These are phyloP conservation scores for Coryphaenoides rupestris DNA, from an alignment of 2,113 vertebrate species.

Conservation along the genomic window DNA sequence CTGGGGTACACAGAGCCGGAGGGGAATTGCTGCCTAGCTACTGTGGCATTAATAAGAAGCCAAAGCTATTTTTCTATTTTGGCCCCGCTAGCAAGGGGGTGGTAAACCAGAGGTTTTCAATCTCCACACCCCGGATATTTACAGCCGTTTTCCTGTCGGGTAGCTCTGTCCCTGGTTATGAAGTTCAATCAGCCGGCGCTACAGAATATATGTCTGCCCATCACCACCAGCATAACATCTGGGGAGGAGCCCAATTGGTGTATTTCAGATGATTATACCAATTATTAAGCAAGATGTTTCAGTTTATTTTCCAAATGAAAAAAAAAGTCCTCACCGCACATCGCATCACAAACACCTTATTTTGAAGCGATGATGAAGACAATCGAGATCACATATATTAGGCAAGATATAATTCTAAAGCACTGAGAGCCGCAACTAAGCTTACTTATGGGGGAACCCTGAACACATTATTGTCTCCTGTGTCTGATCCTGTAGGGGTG, in stretches of 20 bases:
- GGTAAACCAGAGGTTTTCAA: conserved; percentile 49
- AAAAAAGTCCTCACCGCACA: no score
- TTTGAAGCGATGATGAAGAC: neutral
- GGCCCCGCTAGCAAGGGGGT: conserved; percentile 35
- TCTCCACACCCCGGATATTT: conserved; percentile 43
- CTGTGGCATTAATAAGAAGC: conserved; percentile 69
- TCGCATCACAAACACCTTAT: no score
- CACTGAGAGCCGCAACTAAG: neutral
- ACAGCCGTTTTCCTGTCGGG: conserved; percentile 35
- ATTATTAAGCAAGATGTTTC: conserved; percentile 46
- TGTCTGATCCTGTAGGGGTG: conserved; percentile 39
- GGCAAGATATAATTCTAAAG: conserved; percentile 2
- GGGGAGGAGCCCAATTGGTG: conserved; percentile 45
- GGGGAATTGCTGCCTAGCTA: conserved; percentile 62
- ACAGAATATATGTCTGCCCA: neutral
- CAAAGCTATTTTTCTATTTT: conserved; percentile 65
- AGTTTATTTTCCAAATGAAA: neutral
- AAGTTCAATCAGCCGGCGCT: no score
- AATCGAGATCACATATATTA: conserved; percentile 14
- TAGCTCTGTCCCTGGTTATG: no score
- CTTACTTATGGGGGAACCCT: conserved; percentile 22
- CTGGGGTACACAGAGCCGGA: conserved; percentile 54
- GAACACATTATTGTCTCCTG: conserved; percentile 27
- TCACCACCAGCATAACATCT: conserved; percentile 39
- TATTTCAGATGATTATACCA: conserved; percentile 28